Evolutionary conservation across 2,888 invertebrate genomes (phyloP).

Genomic region (Lasioglossum malachurum): DNA sequence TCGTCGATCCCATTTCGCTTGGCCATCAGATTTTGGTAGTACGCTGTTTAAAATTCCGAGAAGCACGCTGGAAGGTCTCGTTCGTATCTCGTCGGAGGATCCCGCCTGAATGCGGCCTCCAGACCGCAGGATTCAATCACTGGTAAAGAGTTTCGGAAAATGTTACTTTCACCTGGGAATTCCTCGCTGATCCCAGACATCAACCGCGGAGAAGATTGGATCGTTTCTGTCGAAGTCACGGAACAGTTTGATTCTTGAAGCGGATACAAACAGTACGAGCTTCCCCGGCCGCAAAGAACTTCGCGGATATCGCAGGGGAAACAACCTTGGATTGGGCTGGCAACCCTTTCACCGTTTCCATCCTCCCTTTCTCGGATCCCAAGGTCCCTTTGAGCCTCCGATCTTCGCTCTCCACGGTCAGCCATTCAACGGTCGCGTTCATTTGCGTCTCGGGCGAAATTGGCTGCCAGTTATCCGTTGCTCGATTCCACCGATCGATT

Average conservation of each 20-base stretch:
- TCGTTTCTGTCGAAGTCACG: conserved; percentile 17
- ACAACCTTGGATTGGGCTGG: conserved; percentile 13
- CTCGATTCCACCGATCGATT: conserved; percentile 35
- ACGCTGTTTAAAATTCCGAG: neutral
- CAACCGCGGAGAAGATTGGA: conserved; percentile 29
- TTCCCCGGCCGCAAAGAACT: conserved; percentile 43
- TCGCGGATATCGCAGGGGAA: conserved; percentile 15
- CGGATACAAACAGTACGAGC: conserved; percentile 1
- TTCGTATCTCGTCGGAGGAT: neutral
- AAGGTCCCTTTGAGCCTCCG: conserved; percentile 25
- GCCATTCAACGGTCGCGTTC: conserved; percentile 32
- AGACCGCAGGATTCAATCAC: conserved; percentile 16
- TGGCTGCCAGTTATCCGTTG: conserved; percentile 59
- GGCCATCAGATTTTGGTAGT: neutral
- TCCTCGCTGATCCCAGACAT: conserved; percentile 3
- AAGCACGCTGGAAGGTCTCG: neutral
- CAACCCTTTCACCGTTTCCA: conserved; percentile 24
- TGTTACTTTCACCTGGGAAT: conserved; percentile 11
- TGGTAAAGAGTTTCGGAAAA: neutral
- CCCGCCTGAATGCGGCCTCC: neutral
- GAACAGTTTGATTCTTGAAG: conserved; percentile 11
- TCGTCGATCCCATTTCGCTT: neutral
- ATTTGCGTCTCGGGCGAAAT: conserved; percentile 66
- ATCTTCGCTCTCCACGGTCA: conserved; percentile 4
- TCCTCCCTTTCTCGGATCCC: neutral